phyloP scores from a whole-genome alignment of 2,888 invertebrate genomes.

The Melinaea menophilus region DNA sequence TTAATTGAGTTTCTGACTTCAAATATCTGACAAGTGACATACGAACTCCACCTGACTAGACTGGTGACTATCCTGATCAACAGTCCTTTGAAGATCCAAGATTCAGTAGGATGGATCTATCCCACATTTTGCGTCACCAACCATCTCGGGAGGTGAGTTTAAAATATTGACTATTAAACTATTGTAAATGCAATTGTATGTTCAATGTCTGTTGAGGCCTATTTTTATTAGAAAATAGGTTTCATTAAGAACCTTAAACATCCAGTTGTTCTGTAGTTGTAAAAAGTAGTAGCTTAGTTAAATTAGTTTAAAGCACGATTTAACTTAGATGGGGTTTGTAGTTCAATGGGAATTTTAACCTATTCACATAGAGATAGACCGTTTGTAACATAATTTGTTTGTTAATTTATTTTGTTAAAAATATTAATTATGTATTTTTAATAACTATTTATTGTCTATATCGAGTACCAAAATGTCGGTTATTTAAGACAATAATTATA shows the following conservation, averaged over 20 bases:
- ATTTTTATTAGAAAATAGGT: not conserved
- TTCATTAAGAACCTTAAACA: slow-evolving; percentile 1
- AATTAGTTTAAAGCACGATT: not conserved
- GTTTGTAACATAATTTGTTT: no score
- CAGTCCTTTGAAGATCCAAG: slow-evolving; percentile 48
- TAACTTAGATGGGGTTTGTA: not conserved
- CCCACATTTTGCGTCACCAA: slow-evolving; percentile 59
- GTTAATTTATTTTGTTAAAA: no score
- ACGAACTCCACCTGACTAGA: slow-evolving; percentile 22
- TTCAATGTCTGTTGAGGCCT: slow-evolving; percentile 6
- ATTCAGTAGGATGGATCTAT: slow-evolving; percentile 42
- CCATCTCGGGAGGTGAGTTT: slow-evolving; percentile 62
- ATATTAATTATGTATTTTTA: no score
- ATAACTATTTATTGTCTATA: no score
- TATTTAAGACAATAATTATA: no score
- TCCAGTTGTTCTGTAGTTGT: slow-evolving; percentile 16
- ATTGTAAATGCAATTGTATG: slow-evolving; percentile 16
- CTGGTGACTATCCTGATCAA: slow-evolving; percentile 37
- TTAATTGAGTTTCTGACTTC: not conserved
- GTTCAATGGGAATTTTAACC: no score
- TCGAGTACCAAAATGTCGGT: no score
- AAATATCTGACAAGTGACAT: not conserved
- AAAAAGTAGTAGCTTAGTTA: slow-evolving; percentile 15
- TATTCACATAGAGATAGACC: no score
- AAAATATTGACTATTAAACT: slow-evolving; percentile 35